Evolutionary conservation across 1,140 invertebrate genomes (phyloP).

Genomic region (Drosophila paulistorum): DNA sequence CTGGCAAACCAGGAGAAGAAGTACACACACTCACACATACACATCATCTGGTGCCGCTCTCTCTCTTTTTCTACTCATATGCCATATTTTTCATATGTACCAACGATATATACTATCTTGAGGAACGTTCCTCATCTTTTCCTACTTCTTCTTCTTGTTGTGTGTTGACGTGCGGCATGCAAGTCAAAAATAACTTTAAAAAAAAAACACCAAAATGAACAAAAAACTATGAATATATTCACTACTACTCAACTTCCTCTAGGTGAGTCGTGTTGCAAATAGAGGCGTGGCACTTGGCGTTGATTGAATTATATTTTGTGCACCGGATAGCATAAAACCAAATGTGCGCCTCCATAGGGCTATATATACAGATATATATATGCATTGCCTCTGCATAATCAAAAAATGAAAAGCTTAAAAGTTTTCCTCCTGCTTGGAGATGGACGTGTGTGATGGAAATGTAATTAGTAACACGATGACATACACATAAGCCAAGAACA

Average conservation of each 20-base stretch:
- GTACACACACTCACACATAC: slow-evolving; percentile 38
- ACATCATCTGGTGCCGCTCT: slow-evolving; percentile 47
- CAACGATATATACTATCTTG: slow-evolving; percentile 61
- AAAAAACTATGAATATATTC: slow-evolving; percentile 52
- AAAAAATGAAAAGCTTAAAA: slow-evolving; percentile 44
- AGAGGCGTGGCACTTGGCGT: slow-evolving; percentile 73
- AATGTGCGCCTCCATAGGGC: slow-evolving; percentile 51
- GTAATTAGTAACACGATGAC: slow-evolving; percentile 18
- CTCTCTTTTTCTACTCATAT: slow-evolving; percentile 59
- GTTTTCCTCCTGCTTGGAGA: slow-evolving; percentile 23
- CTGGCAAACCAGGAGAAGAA: slow-evolving; percentile 6
- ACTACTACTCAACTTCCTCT: slow-evolving; percentile 27
- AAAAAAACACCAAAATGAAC: neutral
- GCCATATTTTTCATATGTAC: slow-evolving; percentile 74
- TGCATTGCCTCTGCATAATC: slow-evolving; percentile 57
- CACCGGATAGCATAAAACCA: slow-evolving; percentile 78
- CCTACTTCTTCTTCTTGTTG: slow-evolving; percentile 42
- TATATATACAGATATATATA: slow-evolving; percentile 26
- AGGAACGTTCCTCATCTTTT: slow-evolving; percentile 56
- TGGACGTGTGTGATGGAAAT: slow-evolving; percentile 28
- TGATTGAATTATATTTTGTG: slow-evolving; percentile 81
- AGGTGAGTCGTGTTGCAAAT: slow-evolving; percentile 2
- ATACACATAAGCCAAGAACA: neutral
- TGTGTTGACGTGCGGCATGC: slow-evolving; percentile 73
- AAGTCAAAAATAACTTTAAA: slow-evolving; percentile 74